Base-by-base conservation (phyloP, 1,140 invertebrate genomes). In the Aradophagus sp. region DNA sequence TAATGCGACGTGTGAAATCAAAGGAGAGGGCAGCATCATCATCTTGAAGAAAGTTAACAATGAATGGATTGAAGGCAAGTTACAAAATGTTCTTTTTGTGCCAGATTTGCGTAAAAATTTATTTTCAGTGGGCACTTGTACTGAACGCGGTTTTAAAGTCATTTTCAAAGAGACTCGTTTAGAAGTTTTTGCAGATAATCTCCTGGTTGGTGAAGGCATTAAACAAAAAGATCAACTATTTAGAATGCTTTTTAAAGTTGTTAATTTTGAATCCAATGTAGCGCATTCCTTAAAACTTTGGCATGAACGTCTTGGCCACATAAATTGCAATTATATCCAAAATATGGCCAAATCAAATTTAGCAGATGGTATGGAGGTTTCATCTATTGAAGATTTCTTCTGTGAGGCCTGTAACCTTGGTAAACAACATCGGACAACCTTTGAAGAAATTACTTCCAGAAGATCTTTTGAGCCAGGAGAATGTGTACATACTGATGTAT, bases 51-150 rank as follows among this genome's bases (percentile, higher is more conserved):
- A 39, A 19, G 3, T 48, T 2, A 10, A 26, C 19, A 15, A 50
- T 4, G 6, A 56, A 10, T 66, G 35, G 50, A 36, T 47, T 29
- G 2, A 12, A 48, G 44, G 41, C 10, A 53, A 44, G n/a, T 45
- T 63, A 26, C 23, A 65, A 16, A 55, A 55, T 16, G 61, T 65
- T 2, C 23, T 55, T 10, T 48, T n/a, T 48, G 32, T 65, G 2
- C 50, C 61, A 0, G 11, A 39, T 0, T 13, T 65, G 3, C 11
- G 19, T 5, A 63, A 47, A 32, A 55, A 55, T 35, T 15, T 65
- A 14, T 65, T 65, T 16, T 65, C 48, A 39, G 61, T 41, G 10
- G 50, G 61, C 13, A 8, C 6, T 3, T 47, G 39, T 13, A 53
- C 59, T 14, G 0, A 53, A 45, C 19, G 34, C 0, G 32, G 41